phyloP scores from a whole-genome alignment of 2,888 invertebrate species.

The Andrena bucephala region DNA sequence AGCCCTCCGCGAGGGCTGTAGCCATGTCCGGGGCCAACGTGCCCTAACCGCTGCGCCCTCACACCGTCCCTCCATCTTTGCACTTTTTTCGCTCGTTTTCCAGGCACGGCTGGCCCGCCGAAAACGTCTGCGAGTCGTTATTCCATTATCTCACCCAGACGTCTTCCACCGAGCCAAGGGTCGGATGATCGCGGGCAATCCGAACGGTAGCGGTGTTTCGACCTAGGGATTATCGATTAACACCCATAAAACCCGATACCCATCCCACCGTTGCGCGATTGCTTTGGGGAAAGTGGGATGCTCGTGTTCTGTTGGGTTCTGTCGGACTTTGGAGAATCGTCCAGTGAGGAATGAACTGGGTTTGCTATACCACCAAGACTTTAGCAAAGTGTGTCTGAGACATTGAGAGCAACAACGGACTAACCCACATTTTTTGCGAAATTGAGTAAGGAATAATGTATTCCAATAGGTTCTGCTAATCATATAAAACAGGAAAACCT shows the following conservation, averaged over 20 bases:
- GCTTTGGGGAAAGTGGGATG: neutral
- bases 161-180: conserved; percentile 8
- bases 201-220: neutral
- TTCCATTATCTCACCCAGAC: conserved; percentile 54
- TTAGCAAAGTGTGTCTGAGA: too few relatives aligned
- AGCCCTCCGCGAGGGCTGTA: conserved; percentile 33
- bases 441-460: too few relatives aligned
- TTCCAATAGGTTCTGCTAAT: too few relatives aligned
- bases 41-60: conserved; percentile 63
- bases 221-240: neutral
- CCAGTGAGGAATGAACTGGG: neutral
- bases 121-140: conserved; percentile 57
- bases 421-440: too few relatives aligned
- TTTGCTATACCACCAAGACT: too few relatives aligned
- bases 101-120: conserved; percentile 4
- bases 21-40: conserved; percentile 48
- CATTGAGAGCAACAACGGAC: too few relatives aligned
- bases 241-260: neutral
- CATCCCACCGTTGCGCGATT: neutral
- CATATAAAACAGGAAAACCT: too few relatives aligned
- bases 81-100: conserved; percentile 53
- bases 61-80: conserved; percentile 52
- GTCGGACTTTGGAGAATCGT: neutral
- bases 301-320: neutral
- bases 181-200: neutral